phyloP scores from a whole-genome alignment of 2,113 vertebrate species.

The Ctenomys sociabilis region DNA sequence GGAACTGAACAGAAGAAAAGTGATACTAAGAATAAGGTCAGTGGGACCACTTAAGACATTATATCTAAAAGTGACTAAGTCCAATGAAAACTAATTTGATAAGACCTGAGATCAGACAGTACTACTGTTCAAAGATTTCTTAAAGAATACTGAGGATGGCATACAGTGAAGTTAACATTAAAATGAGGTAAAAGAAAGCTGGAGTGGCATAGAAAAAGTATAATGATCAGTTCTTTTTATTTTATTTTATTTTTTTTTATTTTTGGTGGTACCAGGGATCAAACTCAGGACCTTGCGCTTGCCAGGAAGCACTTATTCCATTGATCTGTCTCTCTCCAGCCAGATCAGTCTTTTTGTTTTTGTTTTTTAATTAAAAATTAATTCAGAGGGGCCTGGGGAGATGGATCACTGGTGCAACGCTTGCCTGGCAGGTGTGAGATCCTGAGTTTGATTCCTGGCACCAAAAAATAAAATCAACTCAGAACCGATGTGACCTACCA shows the following conservation, averaged over 20 bases:
- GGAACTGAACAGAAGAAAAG: conserved; percentile 92
- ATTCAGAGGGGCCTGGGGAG: conserved; percentile 77
- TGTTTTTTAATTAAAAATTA: conserved; percentile 85
- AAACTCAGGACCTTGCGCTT: too few species aligned
- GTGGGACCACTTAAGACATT: conserved; percentile 97
- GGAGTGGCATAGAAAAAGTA: conserved; percentile 95
- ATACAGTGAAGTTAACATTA: conserved; percentile 93
- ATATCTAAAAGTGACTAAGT: conserved; percentile 99
- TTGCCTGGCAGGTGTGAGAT: too few species aligned
- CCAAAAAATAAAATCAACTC: conserved; percentile 81
- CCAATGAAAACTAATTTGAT: conserved; percentile 99
- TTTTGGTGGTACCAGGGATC: conserved; percentile 36
- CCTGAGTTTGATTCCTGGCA: too few species aligned
- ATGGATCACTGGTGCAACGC: too few species aligned
- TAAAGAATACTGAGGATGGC: conserved; percentile 91
- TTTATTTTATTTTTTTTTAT: neutral
- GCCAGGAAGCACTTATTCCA: too few species aligned
- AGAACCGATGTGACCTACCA: conserved; percentile 88
- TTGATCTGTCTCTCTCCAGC: too few species aligned
- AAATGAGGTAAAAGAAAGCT: conserved; percentile 99
- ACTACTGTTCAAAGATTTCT: conserved; percentile 87
- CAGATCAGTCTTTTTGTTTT: conserved; percentile 50
- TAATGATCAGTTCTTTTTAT: conserved; percentile 86
- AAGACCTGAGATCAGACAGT: conserved; percentile 99
- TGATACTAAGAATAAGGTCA: conserved; percentile 94